phyloP scores from a whole-genome alignment of 2,113 vertebrate species.

The Zonotrichia leucophrys region DNA sequence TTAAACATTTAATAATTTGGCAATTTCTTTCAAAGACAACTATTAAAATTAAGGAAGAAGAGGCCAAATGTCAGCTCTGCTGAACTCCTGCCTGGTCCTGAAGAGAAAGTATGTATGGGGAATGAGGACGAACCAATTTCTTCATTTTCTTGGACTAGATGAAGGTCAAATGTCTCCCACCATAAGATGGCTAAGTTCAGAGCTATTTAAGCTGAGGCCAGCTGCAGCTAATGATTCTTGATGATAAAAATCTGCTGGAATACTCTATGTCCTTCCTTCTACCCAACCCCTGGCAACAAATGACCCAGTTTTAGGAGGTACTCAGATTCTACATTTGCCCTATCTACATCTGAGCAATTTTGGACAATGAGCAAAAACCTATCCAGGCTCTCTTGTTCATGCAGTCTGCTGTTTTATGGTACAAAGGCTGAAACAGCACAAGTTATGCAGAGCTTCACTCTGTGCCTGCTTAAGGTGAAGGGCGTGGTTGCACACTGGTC shows the following conservation, averaged over 20 bases:
- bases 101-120: background rate
- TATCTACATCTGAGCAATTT: background rate
- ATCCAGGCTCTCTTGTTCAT: background rate
- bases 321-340: background rate
- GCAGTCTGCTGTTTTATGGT: background rate
- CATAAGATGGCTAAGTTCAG: background rate
- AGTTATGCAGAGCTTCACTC: background rate
- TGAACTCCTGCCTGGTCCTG: background rate
- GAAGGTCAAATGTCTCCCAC: background rate
- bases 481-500: background rate
- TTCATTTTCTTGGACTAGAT: background rate
- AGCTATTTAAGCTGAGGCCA: background rate
- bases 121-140: background rate
- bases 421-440: background rate
- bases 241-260: background rate
- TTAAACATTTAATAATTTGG: conserved; percentile 65
- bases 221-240: background rate
- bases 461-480: background rate
- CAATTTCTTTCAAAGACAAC: conserved; percentile 59
- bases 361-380: background rate
- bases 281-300: background rate
- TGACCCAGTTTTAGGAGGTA: background rate
- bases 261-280: background rate
- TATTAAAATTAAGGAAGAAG: conserved; percentile 53
- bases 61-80: conserved; percentile 18